These are phyloP conservation scores for Acheta domesticus DNA, from an alignment of 2,888 invertebrate genomes.

Conservation along the genomic window DNA sequence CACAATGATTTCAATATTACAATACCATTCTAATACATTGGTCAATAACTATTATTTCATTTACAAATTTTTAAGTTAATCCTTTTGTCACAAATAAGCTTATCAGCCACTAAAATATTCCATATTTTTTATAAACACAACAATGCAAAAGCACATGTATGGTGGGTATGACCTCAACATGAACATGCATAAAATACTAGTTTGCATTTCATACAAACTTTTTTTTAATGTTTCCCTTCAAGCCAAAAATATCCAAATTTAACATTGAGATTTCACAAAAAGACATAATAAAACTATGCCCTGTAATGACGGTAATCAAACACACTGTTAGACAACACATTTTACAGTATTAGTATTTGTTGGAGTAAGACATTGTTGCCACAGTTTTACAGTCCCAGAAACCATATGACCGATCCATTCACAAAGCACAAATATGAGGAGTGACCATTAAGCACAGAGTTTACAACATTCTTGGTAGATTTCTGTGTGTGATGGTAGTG, in stretches of 20 bases:
- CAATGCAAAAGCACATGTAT: too few relatives aligned
- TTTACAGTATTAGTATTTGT: not conserved
- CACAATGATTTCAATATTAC: too few relatives aligned
- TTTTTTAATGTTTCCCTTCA: not conserved
- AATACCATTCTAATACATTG: too few relatives aligned
- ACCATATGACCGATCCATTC: conserved; percentile 26
- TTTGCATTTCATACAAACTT: not conserved
- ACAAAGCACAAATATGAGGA: conserved; percentile 30
- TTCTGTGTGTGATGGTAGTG: conserved; percentile 3
- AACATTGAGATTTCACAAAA: not conserved
- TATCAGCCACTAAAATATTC: too few relatives aligned
- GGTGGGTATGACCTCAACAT: not conserved
- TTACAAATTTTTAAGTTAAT: too few relatives aligned
- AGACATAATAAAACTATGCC: not conserved
- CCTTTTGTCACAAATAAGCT: too few relatives aligned
- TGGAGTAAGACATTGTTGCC: not conserved
- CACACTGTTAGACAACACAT: not conserved
- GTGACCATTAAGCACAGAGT: conserved; percentile 29
- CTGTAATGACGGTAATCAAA: not conserved
- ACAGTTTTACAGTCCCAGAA: conserved; percentile 21
- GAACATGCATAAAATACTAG: not conserved
- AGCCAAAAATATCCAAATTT: not conserved
- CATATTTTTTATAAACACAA: too few relatives aligned
- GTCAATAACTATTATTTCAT: too few relatives aligned
- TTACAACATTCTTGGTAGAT: conserved; percentile 19